A percentile compares a stretch with the other conserved stretches of the same genome.
Evolutionary conservation across 2,797 vertebrate genomes (phyloP).

Genomic region (Diglossa cyanea): DNA sequence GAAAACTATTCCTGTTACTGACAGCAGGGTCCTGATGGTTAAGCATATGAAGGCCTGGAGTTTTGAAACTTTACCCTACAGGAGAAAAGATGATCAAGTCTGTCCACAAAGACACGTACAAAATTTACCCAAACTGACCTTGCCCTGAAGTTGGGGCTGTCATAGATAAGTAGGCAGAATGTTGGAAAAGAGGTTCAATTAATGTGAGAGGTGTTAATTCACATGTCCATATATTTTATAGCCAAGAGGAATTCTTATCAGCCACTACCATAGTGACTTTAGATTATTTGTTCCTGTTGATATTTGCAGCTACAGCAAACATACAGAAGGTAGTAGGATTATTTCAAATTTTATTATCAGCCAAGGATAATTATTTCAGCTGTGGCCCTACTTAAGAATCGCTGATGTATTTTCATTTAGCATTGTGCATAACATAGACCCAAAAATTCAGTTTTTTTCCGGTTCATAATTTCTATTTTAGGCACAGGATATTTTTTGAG

Average conservation of each 20-base stretch:
- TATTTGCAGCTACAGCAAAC: background rate
- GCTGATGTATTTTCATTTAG: background rate
- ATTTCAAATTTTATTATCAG: background rate
- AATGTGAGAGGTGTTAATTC: background rate
- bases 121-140: background rate
- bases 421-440: background rate
- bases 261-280: background rate
- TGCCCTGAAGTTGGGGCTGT: accelerated
- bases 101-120: accelerated
- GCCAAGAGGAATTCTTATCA: background rate
- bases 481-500: background rate
- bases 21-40: accelerated
- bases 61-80: background rate
- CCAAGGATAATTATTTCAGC: background rate
- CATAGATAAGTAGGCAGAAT: background rate
- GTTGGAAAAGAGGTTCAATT: background rate
- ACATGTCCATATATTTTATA: background rate
- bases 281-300: background rate
- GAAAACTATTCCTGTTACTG: background rate
- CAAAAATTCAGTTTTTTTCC: background rate
- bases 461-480: background rate
- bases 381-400: background rate
- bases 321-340: background rate
- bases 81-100: background rate
- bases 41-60: background rate